These are phyloP conservation scores for Himalopsyche kuldschensis DNA, from an alignment of 2,888 invertebrate genomes.

Conservation along the genomic window DNA sequence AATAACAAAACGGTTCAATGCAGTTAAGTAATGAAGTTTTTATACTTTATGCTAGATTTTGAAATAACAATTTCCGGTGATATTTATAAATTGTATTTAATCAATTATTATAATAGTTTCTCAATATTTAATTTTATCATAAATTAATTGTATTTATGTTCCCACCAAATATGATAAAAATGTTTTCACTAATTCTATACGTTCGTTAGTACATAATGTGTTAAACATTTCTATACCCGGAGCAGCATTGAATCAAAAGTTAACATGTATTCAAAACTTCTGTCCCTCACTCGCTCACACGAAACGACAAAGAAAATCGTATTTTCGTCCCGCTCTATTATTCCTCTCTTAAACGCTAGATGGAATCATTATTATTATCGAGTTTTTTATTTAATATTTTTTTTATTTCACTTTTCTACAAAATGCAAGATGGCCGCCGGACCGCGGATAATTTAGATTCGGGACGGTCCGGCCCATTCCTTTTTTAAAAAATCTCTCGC, in stretches of 20 bases:
- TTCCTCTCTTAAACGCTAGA: constrained; percentile 7
- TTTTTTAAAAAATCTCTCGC: background rate
- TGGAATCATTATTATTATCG: constrained; percentile 3
- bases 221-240: background rate
- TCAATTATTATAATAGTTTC: no score
- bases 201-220: background rate
- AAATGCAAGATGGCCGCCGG: constrained; percentile 31
- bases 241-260: background rate
- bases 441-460: constrained; percentile 33
- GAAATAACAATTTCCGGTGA: no score
- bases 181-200: background rate
- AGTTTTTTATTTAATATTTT: constrained; percentile 4
- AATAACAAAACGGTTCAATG: no score
- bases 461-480: constrained; percentile 8
- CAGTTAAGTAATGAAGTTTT: no score
- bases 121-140: no score
- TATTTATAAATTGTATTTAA: no score
- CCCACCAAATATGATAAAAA: no score
- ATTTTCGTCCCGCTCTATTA: background rate
- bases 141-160: no score
- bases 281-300: background rate
- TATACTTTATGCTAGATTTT: no score
- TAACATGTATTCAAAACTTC: background rate
- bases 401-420: constrained; percentile 15
- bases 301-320: background rate